A percentile compares a stretch with the other conserved stretches of the same genome.
Evolutionary conservation across 2,113 vertebrate genomes (phyloP).

Genomic region (Salminus brasiliensis): DNA sequence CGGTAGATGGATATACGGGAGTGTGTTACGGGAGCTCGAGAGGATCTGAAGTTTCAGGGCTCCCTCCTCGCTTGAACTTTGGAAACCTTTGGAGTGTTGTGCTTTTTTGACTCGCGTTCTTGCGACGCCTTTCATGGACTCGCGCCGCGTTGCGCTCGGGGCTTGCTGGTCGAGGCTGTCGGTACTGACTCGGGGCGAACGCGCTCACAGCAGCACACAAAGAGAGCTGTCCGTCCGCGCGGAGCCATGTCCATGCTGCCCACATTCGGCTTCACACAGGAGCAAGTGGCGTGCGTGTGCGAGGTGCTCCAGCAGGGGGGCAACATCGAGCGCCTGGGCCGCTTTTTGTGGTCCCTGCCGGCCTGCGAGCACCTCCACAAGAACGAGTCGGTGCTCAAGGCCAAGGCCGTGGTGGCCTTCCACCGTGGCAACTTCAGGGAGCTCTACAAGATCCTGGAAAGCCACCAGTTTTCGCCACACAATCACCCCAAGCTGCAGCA

Average conservation of each 20-base stretch:
- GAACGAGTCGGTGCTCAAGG: slow-evolving; percentile 91
- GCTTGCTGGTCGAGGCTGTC: slow-evolving; percentile 3
- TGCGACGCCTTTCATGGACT: slow-evolving; percentile 61
- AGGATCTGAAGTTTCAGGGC: slow-evolving; percentile 64
- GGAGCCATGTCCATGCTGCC: slow-evolving; percentile 91
- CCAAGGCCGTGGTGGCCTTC: slow-evolving; percentile 90
- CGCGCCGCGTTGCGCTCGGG: slow-evolving; percentile 62
- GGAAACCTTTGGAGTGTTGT: background rate
- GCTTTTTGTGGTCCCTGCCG: slow-evolving; percentile 90
- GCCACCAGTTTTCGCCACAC: slow-evolving; percentile 91
- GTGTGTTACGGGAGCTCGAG: slow-evolving; percentile 65
- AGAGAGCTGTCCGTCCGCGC: slow-evolving; percentile 49
- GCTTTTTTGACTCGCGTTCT: slow-evolving; percentile 47
- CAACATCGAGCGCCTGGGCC: slow-evolving; percentile 90
- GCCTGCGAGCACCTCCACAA: slow-evolving; percentile 93
- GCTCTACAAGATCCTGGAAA: slow-evolving; percentile 91
- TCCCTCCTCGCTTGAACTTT: slow-evolving; percentile 37
- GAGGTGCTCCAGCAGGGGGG: slow-evolving; percentile 92
- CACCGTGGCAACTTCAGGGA: slow-evolving; percentile 90
- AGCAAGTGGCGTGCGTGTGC: slow-evolving; percentile 92
- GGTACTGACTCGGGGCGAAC: background rate
- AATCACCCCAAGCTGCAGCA: slow-evolving; percentile 92
- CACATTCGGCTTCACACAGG: slow-evolving; percentile 92
- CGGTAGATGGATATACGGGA: slow-evolving; percentile 67
- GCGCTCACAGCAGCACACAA: background rate